Conservation (phyloP, 2,113 vertebrate genomes). For the Danio rerio region DNA sequence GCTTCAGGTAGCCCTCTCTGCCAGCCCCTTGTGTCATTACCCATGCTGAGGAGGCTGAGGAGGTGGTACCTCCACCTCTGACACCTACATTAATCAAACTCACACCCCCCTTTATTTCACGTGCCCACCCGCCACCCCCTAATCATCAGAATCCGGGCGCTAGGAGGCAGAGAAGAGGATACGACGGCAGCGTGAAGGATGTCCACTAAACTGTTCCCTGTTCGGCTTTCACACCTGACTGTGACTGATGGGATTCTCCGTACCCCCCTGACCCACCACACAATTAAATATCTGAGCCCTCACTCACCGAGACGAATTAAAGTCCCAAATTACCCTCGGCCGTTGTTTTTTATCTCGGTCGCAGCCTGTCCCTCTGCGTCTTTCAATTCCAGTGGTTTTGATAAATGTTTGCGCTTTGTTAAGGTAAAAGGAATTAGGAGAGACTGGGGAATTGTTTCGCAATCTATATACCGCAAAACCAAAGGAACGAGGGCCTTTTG, state of each 20-base stretch:
- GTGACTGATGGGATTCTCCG: constrained; percentile 75
- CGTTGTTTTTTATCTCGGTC: constrained; percentile 41
- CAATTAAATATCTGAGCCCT: constrained; percentile 76
- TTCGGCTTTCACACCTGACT: constrained; percentile 74
- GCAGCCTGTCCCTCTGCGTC: constrained; percentile 6
- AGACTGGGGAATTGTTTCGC: constrained; percentile 24
- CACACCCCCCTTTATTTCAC: constrained; percentile 17
- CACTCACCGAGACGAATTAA: constrained; percentile 48
- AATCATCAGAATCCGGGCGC: constrained; percentile 71
- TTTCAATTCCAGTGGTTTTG: constrained; percentile 47
- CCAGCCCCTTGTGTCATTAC: constrained; percentile 79
- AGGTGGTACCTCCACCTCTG: constrained; percentile 65
- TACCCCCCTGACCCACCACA: constrained; percentile 76
- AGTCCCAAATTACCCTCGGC: constrained; percentile 27
- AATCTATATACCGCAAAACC: neutral
- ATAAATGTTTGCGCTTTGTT: constrained; percentile 42
- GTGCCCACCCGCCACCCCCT: constrained; percentile 59
- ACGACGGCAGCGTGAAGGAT: constrained; percentile 72
- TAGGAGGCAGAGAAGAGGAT: constrained; percentile 58
- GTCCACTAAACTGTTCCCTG: constrained; percentile 77
- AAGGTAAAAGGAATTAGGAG: constrained; percentile 39
- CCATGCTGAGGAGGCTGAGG: constrained; percentile 67
- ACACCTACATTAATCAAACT: constrained; percentile 83
- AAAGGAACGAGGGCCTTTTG: neutral
- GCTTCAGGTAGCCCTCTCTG: constrained; percentile 70